A percentile compares a stretch with the other conserved stretches of the same genome.
phyloP scores from a whole-genome alignment of 1,140 invertebrate species.

The Drosophila rhopaloa region DNA sequence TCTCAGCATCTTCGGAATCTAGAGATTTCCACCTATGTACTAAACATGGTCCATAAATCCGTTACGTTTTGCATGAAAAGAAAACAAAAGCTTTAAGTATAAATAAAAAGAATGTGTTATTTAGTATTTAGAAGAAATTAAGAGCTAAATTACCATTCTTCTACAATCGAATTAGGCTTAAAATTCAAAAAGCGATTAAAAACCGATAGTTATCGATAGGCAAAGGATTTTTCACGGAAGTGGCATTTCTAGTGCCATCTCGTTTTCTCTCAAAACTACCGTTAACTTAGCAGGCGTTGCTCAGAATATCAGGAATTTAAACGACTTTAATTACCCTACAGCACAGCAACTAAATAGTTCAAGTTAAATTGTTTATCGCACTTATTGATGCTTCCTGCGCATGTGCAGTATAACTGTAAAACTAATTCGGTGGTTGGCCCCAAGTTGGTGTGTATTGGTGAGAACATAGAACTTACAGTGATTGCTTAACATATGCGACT shows the following conservation, averaged over 20 bases:
- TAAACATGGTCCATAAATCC: background rate
- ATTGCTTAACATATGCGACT: background rate
- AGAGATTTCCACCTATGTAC: constrained; percentile 5
- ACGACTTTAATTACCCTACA: constrained; percentile 9
- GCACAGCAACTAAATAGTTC: constrained; percentile 1
- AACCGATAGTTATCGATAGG: constrained; percentile 20
- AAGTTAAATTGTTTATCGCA: constrained; percentile 34
- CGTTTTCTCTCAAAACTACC: background rate
- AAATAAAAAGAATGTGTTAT: background rate
- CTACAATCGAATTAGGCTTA: background rate
- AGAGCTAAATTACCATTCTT: background rate
- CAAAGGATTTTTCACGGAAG: background rate
- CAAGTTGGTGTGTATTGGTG: constrained; percentile 26
- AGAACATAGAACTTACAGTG: constrained; percentile 47
- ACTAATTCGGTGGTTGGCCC: constrained; percentile 29
- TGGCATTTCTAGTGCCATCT: background rate
- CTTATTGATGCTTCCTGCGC: constrained; percentile 59
- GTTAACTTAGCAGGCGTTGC: constrained; percentile 7
- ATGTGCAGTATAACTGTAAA: constrained; percentile 47
- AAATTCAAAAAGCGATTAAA: constrained; percentile 12
- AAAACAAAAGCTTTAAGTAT: too few species aligned
- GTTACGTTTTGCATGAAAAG: background rate
- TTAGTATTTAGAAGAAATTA: background rate
- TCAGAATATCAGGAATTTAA: background rate
- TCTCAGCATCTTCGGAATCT: constrained; percentile 1